Base-by-base conservation (phyloP, 1,140 invertebrate species). In the Elymnias hypermnestra region DNA sequence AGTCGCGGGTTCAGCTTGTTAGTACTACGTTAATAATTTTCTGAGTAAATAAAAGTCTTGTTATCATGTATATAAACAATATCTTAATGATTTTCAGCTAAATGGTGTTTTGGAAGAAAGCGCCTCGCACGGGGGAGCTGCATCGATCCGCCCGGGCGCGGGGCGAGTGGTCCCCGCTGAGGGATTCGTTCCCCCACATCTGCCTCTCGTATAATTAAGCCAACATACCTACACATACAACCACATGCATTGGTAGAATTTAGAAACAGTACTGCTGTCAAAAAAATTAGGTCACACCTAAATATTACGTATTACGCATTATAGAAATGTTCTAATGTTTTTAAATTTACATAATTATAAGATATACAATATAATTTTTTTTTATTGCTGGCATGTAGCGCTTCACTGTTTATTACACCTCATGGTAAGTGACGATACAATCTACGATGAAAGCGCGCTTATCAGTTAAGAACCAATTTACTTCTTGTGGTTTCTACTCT, bases 61-160 rank as follows among this genome's bases (percentile, higher is more conserved):
- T n/a, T n/a, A n/a, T n/a, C n/a, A n/a, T n/a, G n/a, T n/a, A n/a
- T n/a, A n/a, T n/a, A n/a, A n/a, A n/a, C n/a, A n/a, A 13, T 3
- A 13, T 2, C 3, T 2, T 13, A 21, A 7, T 47, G 9, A 38
- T 28, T 26, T 47, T 18, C 15, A 23, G 18, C 29, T 5, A 37
- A 26, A 15, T 28, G 2, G 15, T 25, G 15, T 31, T 38, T 38
- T 33, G 31, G 15, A 22, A 19, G 21, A 40, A 47, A 28, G 12
- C 13, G 8, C 37, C 10, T 29, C 33, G 18, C 44, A 18, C 43
- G 41, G 40, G 57, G 48, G 54, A 65, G 70, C 74, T 78, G 53
- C 40, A 78, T 78, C 72, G 74, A 78, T 78, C 72, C 44, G 72
- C 59, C 70, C 74, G 72, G 74, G 72, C 42, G 45, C 68, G 72